Base-by-base conservation (phyloP, 2,888 invertebrate species). In the Conistra vaccinii region DNA sequence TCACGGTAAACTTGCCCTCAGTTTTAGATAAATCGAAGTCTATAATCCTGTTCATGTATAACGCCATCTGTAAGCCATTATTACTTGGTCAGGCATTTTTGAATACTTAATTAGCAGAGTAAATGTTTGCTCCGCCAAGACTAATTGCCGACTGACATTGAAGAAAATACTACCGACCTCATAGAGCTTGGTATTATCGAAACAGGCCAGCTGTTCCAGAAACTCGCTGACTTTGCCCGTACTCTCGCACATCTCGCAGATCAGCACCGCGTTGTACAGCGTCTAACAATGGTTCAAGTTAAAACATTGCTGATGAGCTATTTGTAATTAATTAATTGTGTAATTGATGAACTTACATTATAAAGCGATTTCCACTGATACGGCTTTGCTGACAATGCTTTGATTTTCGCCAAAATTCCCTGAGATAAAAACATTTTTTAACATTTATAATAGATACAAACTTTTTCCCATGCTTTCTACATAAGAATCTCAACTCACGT, bases 331-430 rank as follows among this genome's bases (percentile, higher is more conserved):
- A 53, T 51, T 3, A 9, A 14, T 3, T 42, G 26, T 23, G 35
- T n/a, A 1, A 42, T 73, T 14, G 5, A 20, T 26, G 2, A 20
- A 93, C 94, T 93, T 93, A 98, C 98, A 92, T 97, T 97, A 88
- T 98, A 97, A 2, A 98, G 93, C 4, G 97, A 97, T 89, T 97
- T 97, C 98, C 98, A 98, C 83, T 98, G 97, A 66, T 95, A 96
- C 5, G 97, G 93, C 68, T 97, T 97, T 0, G 97, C 97, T 81
- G 97, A 97, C 0, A 97, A 94, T 42, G 97, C 97, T 82, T 97
- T 97, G 84, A 98, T 97, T 92, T 97, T 97, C 0, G 95, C 93
- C 74, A 98, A 90, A 51, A 98, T 97, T 74, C 96, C 97, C 98
- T 97, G 92, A 73, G 92, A 93, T n/a, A 71, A 32, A 39, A 39